A percentile compares a stretch with the other conserved stretches of the same genome.
phyloP scores from a whole-genome alignment of 2,797 vertebrate genomes.

The Pangasius krempfi region DNA sequence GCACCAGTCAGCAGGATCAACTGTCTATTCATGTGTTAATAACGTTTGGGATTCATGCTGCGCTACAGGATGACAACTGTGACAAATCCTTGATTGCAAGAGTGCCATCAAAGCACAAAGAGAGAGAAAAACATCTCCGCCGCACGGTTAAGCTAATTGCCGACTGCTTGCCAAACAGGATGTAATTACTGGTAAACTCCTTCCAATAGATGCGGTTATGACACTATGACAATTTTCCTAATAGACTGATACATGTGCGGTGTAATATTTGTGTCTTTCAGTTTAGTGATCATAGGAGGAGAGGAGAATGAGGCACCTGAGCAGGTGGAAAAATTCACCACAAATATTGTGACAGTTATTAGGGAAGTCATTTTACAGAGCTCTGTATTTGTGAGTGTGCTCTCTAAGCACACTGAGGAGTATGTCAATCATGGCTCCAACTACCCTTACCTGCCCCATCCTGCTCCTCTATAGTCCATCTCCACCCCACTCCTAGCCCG shows the following conservation, averaged over 20 bases:
- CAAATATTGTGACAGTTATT: conserved; percentile 5
- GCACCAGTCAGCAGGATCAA: conserved; percentile 40
- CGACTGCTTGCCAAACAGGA: conserved; percentile 37
- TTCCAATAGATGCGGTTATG: not conserved
- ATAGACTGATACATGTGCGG: conserved; percentile 22
- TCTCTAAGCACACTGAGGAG: not conserved
- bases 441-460: not conserved
- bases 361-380: not conserved
- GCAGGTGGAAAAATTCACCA: not conserved
- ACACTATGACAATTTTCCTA: conserved; percentile 26
- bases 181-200: conserved; percentile 37
- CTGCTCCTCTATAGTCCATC: not conserved
- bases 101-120: conserved; percentile 40
- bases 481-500: not conserved
- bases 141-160: conserved; percentile 35
- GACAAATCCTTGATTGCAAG: conserved; percentile 33
- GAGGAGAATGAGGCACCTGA: conserved; percentile 2
- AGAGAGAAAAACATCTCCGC: conserved; percentile 34
- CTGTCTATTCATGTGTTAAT: conserved; percentile 53
- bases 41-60: conserved; percentile 27
- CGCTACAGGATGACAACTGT: conserved; percentile 29
- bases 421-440: no score
- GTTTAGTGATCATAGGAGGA: not conserved
- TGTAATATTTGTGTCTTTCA: conserved; percentile 17
- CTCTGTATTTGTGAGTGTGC: not conserved